Base-by-base conservation (phyloP, 2,113 vertebrate species). In the Heliornis fulica region DNA sequence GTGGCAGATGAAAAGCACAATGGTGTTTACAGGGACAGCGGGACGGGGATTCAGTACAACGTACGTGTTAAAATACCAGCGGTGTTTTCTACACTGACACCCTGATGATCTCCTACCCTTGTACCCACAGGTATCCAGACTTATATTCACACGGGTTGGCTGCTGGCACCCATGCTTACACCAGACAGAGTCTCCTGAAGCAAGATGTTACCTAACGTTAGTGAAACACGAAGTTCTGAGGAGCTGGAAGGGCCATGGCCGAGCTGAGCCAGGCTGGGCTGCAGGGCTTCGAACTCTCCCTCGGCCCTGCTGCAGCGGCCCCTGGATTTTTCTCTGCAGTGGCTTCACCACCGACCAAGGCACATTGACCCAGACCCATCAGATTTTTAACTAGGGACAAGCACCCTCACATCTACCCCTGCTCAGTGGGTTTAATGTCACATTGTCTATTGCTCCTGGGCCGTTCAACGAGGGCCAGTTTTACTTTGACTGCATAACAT, bases 1-100 rank as follows among this genome's bases (percentile, higher is more conserved):
- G 92, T 81, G 76, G 85, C 90, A n/a, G 66, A 82, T 94, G 87
- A 95, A 96, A 93, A 96, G 81, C 95, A 97, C 92, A 96, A 97
- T 95, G 94, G 81, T 91, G 89, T 96, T 95, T 94, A 96, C 94
- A 32, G 93, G 83, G 41, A 61, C 56, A 50, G 85, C 26, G 9
- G 66, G 50, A 82, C 2, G 8, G 77, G 89, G 88, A 95, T 96
- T 96, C 90, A 84, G 95, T 38, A 25, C 72, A n/a, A 66, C 16
- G 23, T 63, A 63, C 68, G 59, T 74, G 89, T 81, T 90, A 28
- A 91, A 97, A 96, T 92, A 86, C 94, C 76, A 87, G 89, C 16
- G 5, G 83, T 40, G 89, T 74, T 96, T 72, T 88, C 97, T 94
- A 13, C 18, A 2, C 92, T 86, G 89, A 46, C 56, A 21, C 26